phyloP scores from a whole-genome alignment of 2,797 vertebrate genomes.

The Gambelia wislizenii region DNA sequence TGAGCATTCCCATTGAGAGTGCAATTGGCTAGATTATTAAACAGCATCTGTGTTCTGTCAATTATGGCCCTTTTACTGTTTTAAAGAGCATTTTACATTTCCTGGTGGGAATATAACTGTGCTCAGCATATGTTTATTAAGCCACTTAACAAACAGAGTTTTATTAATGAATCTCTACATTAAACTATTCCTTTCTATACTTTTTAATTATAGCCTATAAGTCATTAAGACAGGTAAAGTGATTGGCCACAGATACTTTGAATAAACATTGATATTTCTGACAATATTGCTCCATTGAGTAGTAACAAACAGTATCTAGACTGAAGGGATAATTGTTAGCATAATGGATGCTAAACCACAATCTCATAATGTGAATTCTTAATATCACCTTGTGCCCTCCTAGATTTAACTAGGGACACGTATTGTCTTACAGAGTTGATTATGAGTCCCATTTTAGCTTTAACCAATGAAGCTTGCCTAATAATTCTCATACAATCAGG shows the following conservation, averaged over 20 bases:
- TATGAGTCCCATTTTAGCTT: background rate
- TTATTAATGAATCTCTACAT: slow-evolving; percentile 46
- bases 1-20: slow-evolving; percentile 64
- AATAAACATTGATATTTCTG: background rate
- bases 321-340: background rate
- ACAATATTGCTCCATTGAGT: background rate
- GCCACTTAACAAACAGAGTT: slow-evolving; percentile 47
- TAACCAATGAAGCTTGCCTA: background rate
- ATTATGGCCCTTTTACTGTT: slow-evolving; percentile 71
- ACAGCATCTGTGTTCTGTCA: slow-evolving; percentile 74
- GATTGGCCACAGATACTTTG: background rate
- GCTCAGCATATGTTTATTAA: slow-evolving; percentile 68
- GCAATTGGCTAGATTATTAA: slow-evolving; percentile 75
- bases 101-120: slow-evolving; percentile 66
- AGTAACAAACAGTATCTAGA: background rate
- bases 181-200: background rate
- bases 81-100: slow-evolving; percentile 73
- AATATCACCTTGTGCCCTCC: background rate
- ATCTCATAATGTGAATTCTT: background rate
- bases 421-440: background rate
- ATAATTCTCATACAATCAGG: background rate
- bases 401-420: background rate
- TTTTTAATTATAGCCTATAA: slow-evolving; percentile 44
- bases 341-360: background rate
- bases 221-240: slow-evolving; percentile 11